These are phyloP conservation scores for Rhizomys pruinosus DNA, from an alignment of 2,113 vertebrate species.

Conservation along the genomic window DNA sequence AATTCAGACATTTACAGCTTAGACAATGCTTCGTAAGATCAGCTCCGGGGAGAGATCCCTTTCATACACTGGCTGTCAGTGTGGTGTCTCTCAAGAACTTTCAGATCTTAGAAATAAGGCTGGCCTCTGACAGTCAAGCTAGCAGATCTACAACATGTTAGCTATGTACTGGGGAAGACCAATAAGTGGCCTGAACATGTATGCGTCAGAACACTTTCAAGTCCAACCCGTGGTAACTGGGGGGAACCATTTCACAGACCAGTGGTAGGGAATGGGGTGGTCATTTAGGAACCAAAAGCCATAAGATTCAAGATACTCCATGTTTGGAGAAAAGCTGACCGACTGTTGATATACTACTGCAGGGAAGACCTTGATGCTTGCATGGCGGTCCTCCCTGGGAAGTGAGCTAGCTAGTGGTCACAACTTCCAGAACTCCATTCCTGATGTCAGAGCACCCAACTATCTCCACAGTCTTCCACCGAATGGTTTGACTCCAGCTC, in stretches of 20 bases:
- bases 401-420: neutral
- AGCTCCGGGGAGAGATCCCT: neutral
- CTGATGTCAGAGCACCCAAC: neutral
- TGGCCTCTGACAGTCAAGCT: neutral
- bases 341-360: neutral
- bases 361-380: neutral
- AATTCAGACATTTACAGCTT: neutral
- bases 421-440: neutral
- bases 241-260: neutral
- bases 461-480: neutral
- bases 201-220: neutral
- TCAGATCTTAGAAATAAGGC: conserved; percentile 25
- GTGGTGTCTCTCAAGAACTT: neutral
- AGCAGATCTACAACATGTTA: neutral
- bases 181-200: neutral
- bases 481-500: neutral
- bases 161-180: neutral
- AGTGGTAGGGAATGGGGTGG: neutral
- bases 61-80: neutral
- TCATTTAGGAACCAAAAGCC: neutral
- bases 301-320: neutral
- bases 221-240: neutral
- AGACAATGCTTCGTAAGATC: neutral
- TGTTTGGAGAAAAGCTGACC: neutral
- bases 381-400: neutral